Evolutionary conservation across 2,113 vertebrate genomes (phyloP), one percentile per base, ranked within the genome.

Genomic region (Periophthalmus modestus): DNA sequence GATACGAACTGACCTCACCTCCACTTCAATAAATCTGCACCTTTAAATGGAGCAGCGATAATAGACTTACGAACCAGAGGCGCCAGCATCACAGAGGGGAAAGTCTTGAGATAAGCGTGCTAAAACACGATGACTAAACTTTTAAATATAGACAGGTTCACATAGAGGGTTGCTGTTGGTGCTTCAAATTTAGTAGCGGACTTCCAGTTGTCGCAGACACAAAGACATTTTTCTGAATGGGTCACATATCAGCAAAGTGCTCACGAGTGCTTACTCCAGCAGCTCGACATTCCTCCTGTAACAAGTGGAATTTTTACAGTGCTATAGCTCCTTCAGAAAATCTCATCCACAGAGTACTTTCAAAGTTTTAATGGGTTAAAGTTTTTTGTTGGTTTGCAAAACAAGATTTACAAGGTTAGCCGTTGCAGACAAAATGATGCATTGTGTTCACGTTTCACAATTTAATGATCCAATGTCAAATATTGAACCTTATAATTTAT

Each of bases 1-100:
- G 87, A 92, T 92, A 92, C 0, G 89, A 76, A 66, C 83, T 94
- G 93, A 95, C 93, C 93, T 95, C 92, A 94, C 91, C 94, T 94
- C 91, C 90, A 93, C 9, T 88, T 88, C 85, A 91, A 92, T 93
- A 93, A 94, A 93, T 92, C 86, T 89, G 69, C 72, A 90, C 77
- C 88, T 93, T 89, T 88, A 88, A 92, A 90, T 85, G 85, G 87
- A 78, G 9, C 1, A 43, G 80, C 71, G 87, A 90, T 87, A 92
- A 93, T 75, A 86, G 91, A 93, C 92, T 93, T 88, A 92, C 80
- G 75, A 91, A 77, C 71, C 71, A 16, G 52, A 33, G 90, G 90
- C 81, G 86, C 87, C 91, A 74, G 79, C 88, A 71, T 21, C 23
- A 7, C 3, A 24, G 69, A 85, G 78, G 65, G 52, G 80, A 76